Evolutionary conservation across 2,888 invertebrate genomes (phyloP), one percentile per base, ranked within the genome.

Genomic region (Temnothorax rugatulus): DNA sequence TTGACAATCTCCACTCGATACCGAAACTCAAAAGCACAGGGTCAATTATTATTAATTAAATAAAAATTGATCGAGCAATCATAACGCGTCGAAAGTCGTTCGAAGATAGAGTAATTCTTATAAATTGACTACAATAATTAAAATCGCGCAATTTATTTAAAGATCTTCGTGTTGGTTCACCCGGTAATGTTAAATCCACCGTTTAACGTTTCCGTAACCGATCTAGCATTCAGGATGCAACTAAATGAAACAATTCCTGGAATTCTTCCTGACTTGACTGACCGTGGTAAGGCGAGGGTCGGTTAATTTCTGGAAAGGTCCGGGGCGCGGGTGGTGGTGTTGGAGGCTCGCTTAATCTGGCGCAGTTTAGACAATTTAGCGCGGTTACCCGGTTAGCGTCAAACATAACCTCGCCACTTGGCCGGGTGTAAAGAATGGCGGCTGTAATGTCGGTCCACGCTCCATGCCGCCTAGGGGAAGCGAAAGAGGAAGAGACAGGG

Each of bases 321-420:
- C 82, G 66, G 82, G 82, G 82, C 41, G 75, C 61, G 21, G 61
- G 57, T 54, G 74, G 77, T 82, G 83, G 88, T 90, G 89, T 84
- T 85, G 85, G 85, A 83, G 86, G 83, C 88, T 85, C 92, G 90
- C 92, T 92, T 93, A 94, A 93, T 93, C 92, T 90, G 90, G 90
- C 87, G 91, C 92, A 91, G 92, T 94, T 93, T 90, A 91, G 92
- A 92, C 92, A 92, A 94, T 94, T 94, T 92, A 93, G 92, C 91
- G 92, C 86, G 91, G 91, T 91, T 91, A 91, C 89, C 91, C 92
- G 91, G 92, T 93, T 93, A 92, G 91, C 91, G 93, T 93, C 92
- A 93, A 94, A 92, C 90, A 91, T 93, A 92, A 92, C 90, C 89
- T 89, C 91, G 89, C 91, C 88, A 90, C 91, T 91, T 88, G 89